phyloP scores from a whole-genome alignment of 2,888 invertebrate genomes.

The Lasioglossum villosulum region DNA sequence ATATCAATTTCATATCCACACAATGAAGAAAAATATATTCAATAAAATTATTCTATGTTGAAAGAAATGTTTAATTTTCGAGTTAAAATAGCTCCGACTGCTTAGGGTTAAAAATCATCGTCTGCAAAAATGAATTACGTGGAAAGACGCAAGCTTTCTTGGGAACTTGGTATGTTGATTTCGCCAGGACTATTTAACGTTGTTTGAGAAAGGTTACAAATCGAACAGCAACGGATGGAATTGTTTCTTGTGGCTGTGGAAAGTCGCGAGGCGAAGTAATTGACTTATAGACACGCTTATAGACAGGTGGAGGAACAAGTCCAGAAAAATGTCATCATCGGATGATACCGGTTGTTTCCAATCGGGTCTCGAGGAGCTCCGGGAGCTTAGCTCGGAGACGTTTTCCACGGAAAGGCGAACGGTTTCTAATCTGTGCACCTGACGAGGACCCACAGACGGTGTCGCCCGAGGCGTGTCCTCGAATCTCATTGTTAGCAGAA shows the following conservation, averaged over 20 bases:
- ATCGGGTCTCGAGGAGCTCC: not conserved
- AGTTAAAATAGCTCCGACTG: too few relatives aligned
- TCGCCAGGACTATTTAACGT: not conserved
- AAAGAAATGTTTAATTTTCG: too few relatives aligned
- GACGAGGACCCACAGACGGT: conserved; percentile 50
- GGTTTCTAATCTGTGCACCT: conserved; percentile 41
- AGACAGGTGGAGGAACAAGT: not conserved
- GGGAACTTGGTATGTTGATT: not conserved
- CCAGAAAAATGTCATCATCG: conserved; percentile 14
- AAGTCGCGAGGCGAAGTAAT: not conserved
- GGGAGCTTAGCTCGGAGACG: not conserved
- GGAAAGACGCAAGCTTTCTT: not conserved
- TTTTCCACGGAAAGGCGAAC: conserved; percentile 27
- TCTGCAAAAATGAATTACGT: not conserved
- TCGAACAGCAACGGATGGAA: not conserved
- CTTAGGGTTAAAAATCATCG: too few relatives aligned
- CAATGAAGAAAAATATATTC: too few relatives aligned
- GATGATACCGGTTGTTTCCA: conserved; percentile 1
- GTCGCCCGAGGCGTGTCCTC: conserved; percentile 63
- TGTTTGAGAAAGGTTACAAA: not conserved
- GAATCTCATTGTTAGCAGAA: conserved; percentile 66
- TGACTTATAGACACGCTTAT: not conserved
- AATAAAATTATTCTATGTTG: too few relatives aligned
- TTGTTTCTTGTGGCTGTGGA: not conserved
- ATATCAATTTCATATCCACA: too few relatives aligned